A percentile compares a stretch with the other conserved stretches of the same genome.
Evolutionary conservation across 2,888 invertebrate species (phyloP).

Genomic region (Carpatolechia fugitivella): DNA sequence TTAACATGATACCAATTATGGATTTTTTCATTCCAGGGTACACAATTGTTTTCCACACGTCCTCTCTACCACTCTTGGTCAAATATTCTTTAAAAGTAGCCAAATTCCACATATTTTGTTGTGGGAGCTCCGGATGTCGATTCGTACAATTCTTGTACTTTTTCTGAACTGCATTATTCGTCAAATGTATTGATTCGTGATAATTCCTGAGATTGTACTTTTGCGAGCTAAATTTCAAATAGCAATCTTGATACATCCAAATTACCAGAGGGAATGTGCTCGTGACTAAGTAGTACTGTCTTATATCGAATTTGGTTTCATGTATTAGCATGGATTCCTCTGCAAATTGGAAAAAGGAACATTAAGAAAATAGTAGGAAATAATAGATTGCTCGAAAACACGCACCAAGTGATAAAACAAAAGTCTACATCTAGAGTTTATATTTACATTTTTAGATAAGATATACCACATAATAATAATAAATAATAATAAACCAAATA

Average conservation of each 20-base stretch:
- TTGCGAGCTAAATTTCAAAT: constrained; percentile 92
- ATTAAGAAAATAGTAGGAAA: too few relatives aligned
- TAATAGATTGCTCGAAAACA: too few relatives aligned
- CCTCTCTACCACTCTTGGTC: constrained; percentile 73
- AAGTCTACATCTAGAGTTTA: too few relatives aligned
- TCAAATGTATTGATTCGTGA: constrained; percentile 91
- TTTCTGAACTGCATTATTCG: constrained; percentile 92
- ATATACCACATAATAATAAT: too few relatives aligned
- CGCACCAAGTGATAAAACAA: too few relatives aligned
- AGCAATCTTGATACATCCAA: constrained; percentile 92
- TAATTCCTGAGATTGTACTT: constrained; percentile 87
- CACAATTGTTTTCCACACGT: constrained; percentile 85
- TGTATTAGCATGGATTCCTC: constrained; percentile 90
- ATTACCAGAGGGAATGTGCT: constrained; percentile 87
- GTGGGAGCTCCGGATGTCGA: constrained; percentile 82
- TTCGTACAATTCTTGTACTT: constrained; percentile 80
- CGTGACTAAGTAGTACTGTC: constrained; percentile 93
- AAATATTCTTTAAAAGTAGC: constrained; percentile 84
- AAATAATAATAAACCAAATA: too few relatives aligned
- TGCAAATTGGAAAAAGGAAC: constrained; percentile 60
- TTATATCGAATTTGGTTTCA: constrained; percentile 94
- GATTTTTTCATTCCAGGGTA: constrained; percentile 92
- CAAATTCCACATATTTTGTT: constrained; percentile 91
- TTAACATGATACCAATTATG: constrained; percentile 88
- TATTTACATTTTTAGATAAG: too few relatives aligned